A percentile compares a stretch with the other conserved stretches of the same genome.
Conservation (phyloP, 2,797 vertebrate species). For the Nasua narica region DNA sequence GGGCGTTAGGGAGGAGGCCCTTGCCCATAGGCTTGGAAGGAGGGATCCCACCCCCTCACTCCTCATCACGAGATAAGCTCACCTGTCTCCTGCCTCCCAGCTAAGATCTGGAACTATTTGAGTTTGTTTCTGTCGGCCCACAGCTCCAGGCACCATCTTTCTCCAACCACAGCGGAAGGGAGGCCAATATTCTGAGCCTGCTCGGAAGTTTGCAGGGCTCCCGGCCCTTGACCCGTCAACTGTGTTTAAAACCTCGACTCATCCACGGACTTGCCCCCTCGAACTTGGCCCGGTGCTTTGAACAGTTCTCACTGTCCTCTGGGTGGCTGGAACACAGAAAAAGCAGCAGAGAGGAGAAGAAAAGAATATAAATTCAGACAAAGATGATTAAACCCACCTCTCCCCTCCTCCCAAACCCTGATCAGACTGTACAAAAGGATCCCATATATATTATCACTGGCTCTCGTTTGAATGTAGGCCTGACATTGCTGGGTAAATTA, state of each 20-base stretch:
- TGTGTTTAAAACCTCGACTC: neutral
- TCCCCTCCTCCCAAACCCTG: neutral
- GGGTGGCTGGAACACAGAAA: neutral
- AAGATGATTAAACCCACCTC: conserved; percentile 29
- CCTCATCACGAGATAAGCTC: neutral
- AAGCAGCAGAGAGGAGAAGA: neutral
- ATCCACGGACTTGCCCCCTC: neutral
- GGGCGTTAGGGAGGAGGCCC: neutral
- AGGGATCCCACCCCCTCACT: neutral
- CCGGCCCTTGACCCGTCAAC: neutral
- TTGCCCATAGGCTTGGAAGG: neutral
- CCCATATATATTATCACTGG: neutral
- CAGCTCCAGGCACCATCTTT: neutral
- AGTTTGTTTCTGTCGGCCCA: neutral
- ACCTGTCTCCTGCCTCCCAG: neutral
- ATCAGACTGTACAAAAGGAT: conserved; percentile 22
- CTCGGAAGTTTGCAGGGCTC: neutral
- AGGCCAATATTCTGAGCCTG: neutral
- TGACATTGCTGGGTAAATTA: conserved; percentile 58
- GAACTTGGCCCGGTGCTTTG: neutral
- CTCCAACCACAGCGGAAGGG: neutral
- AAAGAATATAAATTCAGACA: conserved; percentile 40
- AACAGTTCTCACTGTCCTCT: neutral
- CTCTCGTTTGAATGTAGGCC: neutral
- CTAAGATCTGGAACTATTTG: neutral